Base-by-base conservation (phyloP, 2,113 vertebrate genomes). In the Hippocampus mohnikei region DNA sequence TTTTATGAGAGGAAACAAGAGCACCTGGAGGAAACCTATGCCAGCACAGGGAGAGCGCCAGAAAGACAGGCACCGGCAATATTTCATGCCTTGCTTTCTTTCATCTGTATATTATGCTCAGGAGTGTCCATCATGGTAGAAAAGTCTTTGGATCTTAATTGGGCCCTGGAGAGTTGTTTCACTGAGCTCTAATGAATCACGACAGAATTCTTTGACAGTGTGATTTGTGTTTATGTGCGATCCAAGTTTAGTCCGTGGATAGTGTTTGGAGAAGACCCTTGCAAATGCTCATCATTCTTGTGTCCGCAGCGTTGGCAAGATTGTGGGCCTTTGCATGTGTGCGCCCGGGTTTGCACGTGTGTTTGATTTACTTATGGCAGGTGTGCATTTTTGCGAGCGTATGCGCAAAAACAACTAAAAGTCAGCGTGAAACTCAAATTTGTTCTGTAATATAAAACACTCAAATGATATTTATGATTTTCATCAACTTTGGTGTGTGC, bases 241-340 rank as follows among this genome's bases (percentile, higher is more conserved):
- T 77, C 75, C 70, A 70, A 74, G 50, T 79, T 81, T 77, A 78
- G 69, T 73, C 60, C 72, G 67, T 55, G 59, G 56, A 66, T 64
- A 65, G 75, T 74, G 56, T 55, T 70, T 73, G 76, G 52, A 83
- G 77, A 44, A 69, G 76, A 73, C 74, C 66, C 66, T 42, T 68
- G 69, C 76, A 79, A 77, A 75, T 75, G 66, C 62, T 61, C 23
- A 72, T 69, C 62, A 64, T 71, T 55, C 50, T 46, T 16, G 73
- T 60, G 67, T 70, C 55, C 69, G 53, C 66, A 60, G 64, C 68
- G 63, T n/a, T 67, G 46, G 69, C 7, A 12, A 61, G 65, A 55
- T 41, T 74, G 16, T 44, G 33, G 33, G 33, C 33, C 33, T 37
- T 37, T 37, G 33, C 33, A 37, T 37, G 33, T 7, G 33, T 37